Evolutionary conservation across 2,888 invertebrate species (phyloP).

Genomic region (Neoaliturus tenellus): DNA sequence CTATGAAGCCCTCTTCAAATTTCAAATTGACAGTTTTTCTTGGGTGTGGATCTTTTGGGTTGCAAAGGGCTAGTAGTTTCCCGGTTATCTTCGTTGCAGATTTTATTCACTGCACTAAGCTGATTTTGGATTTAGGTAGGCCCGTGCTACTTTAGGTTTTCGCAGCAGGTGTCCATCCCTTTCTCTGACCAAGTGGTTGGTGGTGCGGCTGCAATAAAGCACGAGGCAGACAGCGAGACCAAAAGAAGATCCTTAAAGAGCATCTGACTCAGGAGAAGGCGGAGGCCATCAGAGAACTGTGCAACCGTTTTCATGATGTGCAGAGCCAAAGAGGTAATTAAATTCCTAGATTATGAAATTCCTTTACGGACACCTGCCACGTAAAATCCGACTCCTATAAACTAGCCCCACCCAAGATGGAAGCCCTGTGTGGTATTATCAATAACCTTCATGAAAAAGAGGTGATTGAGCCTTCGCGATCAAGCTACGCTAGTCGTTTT

Average conservation of each 20-base stretch:
- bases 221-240: neutral
- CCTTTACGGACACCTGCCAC: neutral
- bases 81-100: neutral
- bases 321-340: neutral
- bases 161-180: neutral
- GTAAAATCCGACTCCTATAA: constrained; percentile 33
- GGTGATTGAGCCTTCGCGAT: constrained; percentile 43
- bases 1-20: neutral
- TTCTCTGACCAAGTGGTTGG: neutral
- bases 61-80: neutral
- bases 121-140: constrained; percentile 15
- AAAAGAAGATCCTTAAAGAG: neutral
- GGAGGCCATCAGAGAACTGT: neutral
- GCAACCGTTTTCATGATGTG: neutral
- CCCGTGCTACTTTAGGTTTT: neutral
- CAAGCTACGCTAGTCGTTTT: constrained; percentile 62
- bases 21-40: constrained; percentile 17
- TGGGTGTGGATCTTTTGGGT: constrained; percentile 8
- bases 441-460: neutral
- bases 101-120: neutral
- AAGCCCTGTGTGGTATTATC: neutral
- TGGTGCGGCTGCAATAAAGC: neutral
- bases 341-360: neutral
- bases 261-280: neutral
- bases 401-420: constrained; percentile 28